These are phyloP conservation scores for Bubo scandiacus DNA, from an alignment of 2,113 vertebrate genomes.

Conservation along the genomic window DNA sequence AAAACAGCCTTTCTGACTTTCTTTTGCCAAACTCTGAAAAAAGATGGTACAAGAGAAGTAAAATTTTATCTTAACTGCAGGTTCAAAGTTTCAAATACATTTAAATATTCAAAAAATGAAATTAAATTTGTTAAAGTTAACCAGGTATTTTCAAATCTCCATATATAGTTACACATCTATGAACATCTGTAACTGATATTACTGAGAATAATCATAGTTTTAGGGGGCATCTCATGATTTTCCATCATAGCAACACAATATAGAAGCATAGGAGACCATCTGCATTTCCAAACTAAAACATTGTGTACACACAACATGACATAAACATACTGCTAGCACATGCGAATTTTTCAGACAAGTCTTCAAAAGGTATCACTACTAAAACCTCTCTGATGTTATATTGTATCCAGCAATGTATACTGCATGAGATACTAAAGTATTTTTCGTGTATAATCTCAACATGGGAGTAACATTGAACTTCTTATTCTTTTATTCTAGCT, in stretches of 20 bases:
- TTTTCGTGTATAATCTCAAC: not conserved
- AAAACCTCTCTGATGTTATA: not conserved
- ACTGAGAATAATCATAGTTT: not conserved
- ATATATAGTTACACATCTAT: not conserved
- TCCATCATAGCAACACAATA: not conserved
- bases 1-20: not conserved
- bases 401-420: not conserved
- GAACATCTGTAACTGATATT: not conserved
- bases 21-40: slow-evolving; percentile 19
- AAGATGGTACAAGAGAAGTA: not conserved
- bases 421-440: not conserved
- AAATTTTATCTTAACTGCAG: not conserved
- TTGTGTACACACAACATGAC: not conserved
- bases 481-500: not conserved
- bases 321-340: not conserved
- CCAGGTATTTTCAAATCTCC: not conserved
- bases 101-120: not conserved
- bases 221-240: not conserved
- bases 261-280: not conserved
- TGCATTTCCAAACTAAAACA: not conserved
- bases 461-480: not conserved
- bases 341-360: not conserved
- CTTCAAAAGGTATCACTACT: not conserved
- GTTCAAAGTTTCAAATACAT: not conserved
- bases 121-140: not conserved